phyloP scores from a whole-genome alignment of 2,888 invertebrate genomes.

The Polyommatus icarus region DNA sequence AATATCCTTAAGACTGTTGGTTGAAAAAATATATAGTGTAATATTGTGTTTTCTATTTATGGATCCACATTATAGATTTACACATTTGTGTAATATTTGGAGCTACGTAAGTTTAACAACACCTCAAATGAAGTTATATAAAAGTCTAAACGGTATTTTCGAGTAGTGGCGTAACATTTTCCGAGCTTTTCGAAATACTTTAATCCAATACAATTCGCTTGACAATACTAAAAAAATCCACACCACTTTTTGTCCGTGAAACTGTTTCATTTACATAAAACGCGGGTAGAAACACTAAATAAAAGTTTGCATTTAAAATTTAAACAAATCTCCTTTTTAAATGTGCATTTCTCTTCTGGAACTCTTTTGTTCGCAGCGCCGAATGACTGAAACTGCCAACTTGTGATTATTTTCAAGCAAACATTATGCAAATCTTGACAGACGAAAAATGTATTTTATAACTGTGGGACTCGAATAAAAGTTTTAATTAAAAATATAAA shows the following conservation, averaged over 20 bases:
- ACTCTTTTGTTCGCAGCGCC: slow-evolving; percentile 41
- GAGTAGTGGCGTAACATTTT: neutral
- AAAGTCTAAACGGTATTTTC: neutral
- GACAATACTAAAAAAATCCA: slow-evolving; percentile 31
- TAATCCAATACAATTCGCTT: slow-evolving; percentile 30
- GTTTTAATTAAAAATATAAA: slow-evolving; percentile 42
- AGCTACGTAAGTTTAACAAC: neutral
- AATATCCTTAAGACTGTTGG: neutral
- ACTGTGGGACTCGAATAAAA: slow-evolving; percentile 37
- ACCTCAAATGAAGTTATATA: neutral
- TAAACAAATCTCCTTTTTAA: slow-evolving; percentile 43
- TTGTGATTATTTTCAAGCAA: slow-evolving; percentile 53
- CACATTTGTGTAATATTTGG: too few relatives aligned
- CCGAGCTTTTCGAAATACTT: slow-evolving; percentile 25
- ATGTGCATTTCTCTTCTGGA: slow-evolving; percentile 40
- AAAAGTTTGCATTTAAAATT: slow-evolving; percentile 41
- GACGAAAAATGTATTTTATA: slow-evolving; percentile 47
- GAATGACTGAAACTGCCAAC: slow-evolving; percentile 51
- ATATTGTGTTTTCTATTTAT: neutral
- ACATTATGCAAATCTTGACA: slow-evolving; percentile 54
- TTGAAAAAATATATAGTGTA: neutral
- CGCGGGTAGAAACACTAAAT: slow-evolving; percentile 38
- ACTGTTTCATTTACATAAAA: slow-evolving; percentile 33
- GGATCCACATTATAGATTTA: neutral
- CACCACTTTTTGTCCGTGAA: slow-evolving; percentile 33